Percentiles rank a stretch among this genome's conserved stretches.
Conservation (phyloP, 1,140 invertebrate genomes). For the Penaeus indicus region DNA sequence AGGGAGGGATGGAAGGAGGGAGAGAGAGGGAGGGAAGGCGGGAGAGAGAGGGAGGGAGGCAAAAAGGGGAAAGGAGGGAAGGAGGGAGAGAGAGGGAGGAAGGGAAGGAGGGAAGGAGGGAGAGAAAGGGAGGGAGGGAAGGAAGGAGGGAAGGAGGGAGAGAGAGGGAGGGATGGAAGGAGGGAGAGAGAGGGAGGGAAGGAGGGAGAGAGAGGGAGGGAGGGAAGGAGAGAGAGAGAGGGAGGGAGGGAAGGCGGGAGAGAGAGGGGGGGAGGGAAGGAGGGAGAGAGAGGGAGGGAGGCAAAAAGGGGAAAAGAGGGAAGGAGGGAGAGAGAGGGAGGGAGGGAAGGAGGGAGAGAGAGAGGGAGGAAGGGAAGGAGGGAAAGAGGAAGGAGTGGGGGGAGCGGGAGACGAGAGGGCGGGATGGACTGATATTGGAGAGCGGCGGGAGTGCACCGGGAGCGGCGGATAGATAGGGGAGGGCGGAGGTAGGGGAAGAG, state of each 20-base stretch:
- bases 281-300: conserved; percentile 20
- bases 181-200: neutral
- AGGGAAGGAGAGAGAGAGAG: neutral
- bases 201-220: neutral
- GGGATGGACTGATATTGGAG: neutral
- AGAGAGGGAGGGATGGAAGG: neutral
- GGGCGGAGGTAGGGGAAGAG: too few relatives aligned
- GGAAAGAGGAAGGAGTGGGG: neutral
- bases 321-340: neutral
- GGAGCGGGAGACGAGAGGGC: too few relatives aligned
- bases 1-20: too few relatives aligned
- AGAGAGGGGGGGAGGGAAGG: neutral
- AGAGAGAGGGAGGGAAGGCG: too few relatives aligned
- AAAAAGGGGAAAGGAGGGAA: too few relatives aligned
- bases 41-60: too few relatives aligned
- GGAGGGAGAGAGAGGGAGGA: too few relatives aligned
- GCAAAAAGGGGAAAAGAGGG: neutral
- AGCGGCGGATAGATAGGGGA: neutral
- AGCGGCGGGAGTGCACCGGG: neutral
- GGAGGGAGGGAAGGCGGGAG: neutral
- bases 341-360: neutral
- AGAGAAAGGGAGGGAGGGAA: too few relatives aligned
- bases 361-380: conserved; percentile 26
- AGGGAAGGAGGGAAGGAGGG: too few relatives aligned
- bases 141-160: too few relatives aligned